phyloP scores from a whole-genome alignment of 2,888 invertebrate genomes.

The Ecdyonurus torrentis region DNA sequence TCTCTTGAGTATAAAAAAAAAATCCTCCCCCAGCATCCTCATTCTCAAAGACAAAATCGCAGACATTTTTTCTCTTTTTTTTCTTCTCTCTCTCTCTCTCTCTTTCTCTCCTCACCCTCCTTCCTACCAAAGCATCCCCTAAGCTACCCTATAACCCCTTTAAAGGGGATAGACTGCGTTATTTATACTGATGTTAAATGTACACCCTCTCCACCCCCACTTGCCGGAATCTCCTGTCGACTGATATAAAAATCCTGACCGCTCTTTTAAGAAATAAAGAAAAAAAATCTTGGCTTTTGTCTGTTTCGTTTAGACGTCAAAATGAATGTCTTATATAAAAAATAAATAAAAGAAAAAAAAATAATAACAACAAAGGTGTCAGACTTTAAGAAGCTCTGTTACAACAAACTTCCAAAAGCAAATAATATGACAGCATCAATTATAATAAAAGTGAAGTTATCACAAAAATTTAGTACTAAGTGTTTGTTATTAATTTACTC shows the following conservation, averaged over 20 bases:
- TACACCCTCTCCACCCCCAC: neutral
- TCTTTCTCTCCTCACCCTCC: neutral
- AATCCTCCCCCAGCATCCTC: neutral
- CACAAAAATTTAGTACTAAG: too few relatives aligned
- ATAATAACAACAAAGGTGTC: neutral
- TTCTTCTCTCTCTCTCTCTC: too few relatives aligned
- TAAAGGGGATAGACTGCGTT: constrained; percentile 1
- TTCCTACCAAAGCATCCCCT: neutral
- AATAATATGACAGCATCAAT: too few relatives aligned
- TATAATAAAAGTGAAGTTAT: too few relatives aligned
- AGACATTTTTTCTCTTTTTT: neutral
- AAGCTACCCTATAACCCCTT: constrained; percentile 3
- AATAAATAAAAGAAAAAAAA: neutral
- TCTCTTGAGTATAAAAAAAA: constrained; percentile 1
- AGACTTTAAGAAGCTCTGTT: neutral
- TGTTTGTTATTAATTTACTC: too few relatives aligned
- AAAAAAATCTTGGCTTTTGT: neutral
- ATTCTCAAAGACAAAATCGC: constrained; percentile 4
- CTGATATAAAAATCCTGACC: neutral
- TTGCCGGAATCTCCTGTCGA: neutral
- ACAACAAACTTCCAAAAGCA: too few relatives aligned
- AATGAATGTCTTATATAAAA: neutral
- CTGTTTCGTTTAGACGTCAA: neutral
- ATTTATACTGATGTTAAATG: constrained; percentile 1
- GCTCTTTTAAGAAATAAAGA: neutral